Evolutionary conservation across 2,888 invertebrate species (phyloP), one percentile per base, ranked within the genome.

Genomic region (Acanthococcus lagerstroemiae): DNA sequence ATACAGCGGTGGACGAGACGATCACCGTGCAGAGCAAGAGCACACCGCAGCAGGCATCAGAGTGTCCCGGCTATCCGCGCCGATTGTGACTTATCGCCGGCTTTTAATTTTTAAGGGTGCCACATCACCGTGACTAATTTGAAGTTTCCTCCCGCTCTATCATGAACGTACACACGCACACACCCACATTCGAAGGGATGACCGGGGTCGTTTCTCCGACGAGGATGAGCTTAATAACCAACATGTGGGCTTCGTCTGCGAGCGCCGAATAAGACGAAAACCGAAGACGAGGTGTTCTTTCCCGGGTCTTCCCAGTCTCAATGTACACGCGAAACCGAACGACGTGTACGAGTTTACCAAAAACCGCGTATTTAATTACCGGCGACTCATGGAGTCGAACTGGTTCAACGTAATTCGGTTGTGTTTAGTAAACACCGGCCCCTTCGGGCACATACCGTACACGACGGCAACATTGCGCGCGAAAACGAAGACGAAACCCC

Each of bases 41-140:
- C 37, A 37, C 1, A 3, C 3, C 12, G 37, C 37, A 37, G 37
- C 37, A n/a, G n/a, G 12, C 12, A n/a, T 15, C 2, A 37, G 37
- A 37, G n/a, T 15, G n/a, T 9, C 12, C 12, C 37, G 37, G 37
- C 27, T 27, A 25, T 24, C n/a, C 19, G 19, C 15, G 26, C 55
- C 55, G 55, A 55, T 27, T 58, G 44, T 46, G 44, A 58, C 44
- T 58, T 58, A 45, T 57, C 17, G 24, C 57, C 44, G 45, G n/a
- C 58, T 58, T 56, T 24, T 45, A 17, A 21, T 22, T 24, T 58
- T 25, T 24, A 19, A 50, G 60, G 60, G 60, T 61, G 60, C 60
- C 27, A 50, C 60, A 61, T 61, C 60, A 61, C 60, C 60, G 50
- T 61, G 50, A 61, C 60, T 61, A 61, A 61, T 61, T 61, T 61